A percentile compares a stretch with the other conserved stretches of the same genome.
Evolutionary conservation across 1,140 invertebrate genomes (phyloP).

Genomic region (Drosophila lacteicornis): DNA sequence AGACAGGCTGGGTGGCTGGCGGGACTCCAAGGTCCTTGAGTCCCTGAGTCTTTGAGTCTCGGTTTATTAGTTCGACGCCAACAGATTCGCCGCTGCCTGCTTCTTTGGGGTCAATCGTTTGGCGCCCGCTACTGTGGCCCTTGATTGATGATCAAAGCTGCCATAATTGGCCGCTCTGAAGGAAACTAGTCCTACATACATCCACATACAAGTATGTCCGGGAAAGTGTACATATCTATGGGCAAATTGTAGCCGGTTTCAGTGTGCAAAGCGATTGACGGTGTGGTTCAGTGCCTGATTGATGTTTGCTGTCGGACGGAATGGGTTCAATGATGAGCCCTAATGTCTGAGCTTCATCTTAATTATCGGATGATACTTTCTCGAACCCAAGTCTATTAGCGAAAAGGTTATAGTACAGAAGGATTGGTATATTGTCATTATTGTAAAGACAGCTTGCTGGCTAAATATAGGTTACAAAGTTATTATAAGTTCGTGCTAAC

Average conservation of each 20-base stretch:
- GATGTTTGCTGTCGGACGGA: constrained; percentile 48
- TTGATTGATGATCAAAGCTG: constrained; percentile 57
- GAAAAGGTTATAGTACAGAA: neutral
- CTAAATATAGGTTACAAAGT: too few relatives aligned
- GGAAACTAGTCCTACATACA: constrained; percentile 33
- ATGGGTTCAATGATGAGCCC: constrained; percentile 36
- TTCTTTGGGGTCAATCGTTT: constrained; percentile 57
- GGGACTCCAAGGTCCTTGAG: constrained; percentile 17
- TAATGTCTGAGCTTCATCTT: constrained; percentile 30
- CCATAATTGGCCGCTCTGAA: constrained; percentile 43
- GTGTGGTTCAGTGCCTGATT: constrained; percentile 42
- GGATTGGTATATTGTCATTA: neutral
- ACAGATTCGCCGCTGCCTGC: constrained; percentile 44
- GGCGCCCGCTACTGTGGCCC: constrained; percentile 27
- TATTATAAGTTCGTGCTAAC: too few relatives aligned
- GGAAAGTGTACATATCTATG: constrained; percentile 3
- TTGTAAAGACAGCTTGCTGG: too few relatives aligned
- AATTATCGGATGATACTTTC: constrained; percentile 17
- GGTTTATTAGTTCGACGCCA: constrained; percentile 56
- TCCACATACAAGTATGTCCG: constrained; percentile 1
- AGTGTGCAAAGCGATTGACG: constrained; percentile 26
- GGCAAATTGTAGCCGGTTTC: constrained; percentile 22
- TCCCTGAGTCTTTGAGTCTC: constrained; percentile 26
- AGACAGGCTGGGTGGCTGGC: constrained; percentile 4
- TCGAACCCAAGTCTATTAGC: neutral